Evolutionary conservation across 2,888 invertebrate species (phyloP).

Genomic region (Cotesia congregata): DNA sequence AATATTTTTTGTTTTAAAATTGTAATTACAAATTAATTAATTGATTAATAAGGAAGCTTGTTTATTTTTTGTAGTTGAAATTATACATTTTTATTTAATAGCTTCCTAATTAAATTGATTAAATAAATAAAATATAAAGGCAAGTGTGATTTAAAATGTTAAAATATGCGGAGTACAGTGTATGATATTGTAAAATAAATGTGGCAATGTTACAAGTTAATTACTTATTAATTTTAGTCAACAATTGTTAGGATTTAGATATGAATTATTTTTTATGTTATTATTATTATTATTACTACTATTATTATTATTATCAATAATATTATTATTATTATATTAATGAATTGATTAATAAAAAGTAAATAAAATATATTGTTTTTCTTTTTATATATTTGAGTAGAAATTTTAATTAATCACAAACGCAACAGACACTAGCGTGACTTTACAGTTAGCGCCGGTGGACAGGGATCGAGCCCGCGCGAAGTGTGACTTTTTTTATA

Average conservation of each 20-base stretch:
- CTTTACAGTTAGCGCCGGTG: slow-evolving; percentile 16
- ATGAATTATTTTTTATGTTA: slow-evolving; percentile 26
- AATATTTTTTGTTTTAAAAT: neutral
- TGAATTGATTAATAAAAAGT: slow-evolving; percentile 19
- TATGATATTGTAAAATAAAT: slow-evolving; percentile 53
- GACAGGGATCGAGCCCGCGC: slow-evolving; percentile 30
- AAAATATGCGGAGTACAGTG: slow-evolving; percentile 27
- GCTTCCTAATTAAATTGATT: neutral
- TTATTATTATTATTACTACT: slow-evolving; percentile 14
- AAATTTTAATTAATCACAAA: slow-evolving; percentile 21
- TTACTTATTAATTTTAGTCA: slow-evolving; percentile 57
- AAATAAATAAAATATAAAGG: slow-evolving; percentile 9
- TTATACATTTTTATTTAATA: neutral
- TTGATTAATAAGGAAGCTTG: neutral
- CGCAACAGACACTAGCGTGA: slow-evolving; percentile 3
- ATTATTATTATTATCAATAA: neutral
- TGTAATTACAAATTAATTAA: too few species aligned
- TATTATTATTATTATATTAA: slow-evolving; percentile 3
- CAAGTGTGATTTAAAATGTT: slow-evolving; percentile 8
- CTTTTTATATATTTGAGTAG: slow-evolving; percentile 47
- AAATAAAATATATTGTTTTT: neutral
- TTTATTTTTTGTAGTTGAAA: neutral
- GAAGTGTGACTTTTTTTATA: slow-evolving; percentile 21
- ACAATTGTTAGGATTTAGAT: slow-evolving; percentile 29
- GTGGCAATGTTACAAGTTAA: slow-evolving; percentile 66